Conservation (phyloP, 2,113 vertebrate species). For the Phocoena phocoena region DNA sequence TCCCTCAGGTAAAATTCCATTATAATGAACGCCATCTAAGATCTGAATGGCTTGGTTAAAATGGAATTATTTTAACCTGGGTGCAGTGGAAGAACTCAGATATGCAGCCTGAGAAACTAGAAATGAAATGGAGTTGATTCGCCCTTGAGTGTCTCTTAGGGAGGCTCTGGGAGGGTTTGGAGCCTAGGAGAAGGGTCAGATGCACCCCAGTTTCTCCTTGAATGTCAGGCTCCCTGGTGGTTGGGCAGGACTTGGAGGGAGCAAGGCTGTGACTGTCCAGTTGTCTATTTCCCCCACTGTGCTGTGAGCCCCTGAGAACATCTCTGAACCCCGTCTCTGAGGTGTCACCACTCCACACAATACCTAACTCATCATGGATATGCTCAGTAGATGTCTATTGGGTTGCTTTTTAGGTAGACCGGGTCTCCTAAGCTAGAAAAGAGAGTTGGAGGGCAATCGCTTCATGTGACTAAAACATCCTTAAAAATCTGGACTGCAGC, state of each 20-base stretch:
- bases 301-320: background rate
- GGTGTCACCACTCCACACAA: no score
- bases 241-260: background rate
- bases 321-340: background rate
- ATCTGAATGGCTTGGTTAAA: conserved; percentile 50
- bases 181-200: background rate
- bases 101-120: conserved; percentile 9
- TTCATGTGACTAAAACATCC: background rate
- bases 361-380: background rate
- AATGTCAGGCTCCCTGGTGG: background rate
- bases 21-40: conserved; percentile 52
- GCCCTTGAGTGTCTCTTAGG: background rate
- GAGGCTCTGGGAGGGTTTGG: background rate
- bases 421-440: background rate
- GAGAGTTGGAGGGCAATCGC: background rate
- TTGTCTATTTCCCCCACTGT: rapidly evolving
- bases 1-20: conserved; percentile 78
- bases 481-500: background rate
- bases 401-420: background rate
- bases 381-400: background rate
- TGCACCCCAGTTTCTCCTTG: background rate
- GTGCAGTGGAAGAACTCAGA: background rate
- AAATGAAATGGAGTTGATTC: background rate
- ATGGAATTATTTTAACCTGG: background rate
- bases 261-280: background rate